Evolutionary conservation across 1,140 invertebrate species (phyloP), one percentile per base, ranked within the genome.

Genomic region (Heliconius congener): DNA sequence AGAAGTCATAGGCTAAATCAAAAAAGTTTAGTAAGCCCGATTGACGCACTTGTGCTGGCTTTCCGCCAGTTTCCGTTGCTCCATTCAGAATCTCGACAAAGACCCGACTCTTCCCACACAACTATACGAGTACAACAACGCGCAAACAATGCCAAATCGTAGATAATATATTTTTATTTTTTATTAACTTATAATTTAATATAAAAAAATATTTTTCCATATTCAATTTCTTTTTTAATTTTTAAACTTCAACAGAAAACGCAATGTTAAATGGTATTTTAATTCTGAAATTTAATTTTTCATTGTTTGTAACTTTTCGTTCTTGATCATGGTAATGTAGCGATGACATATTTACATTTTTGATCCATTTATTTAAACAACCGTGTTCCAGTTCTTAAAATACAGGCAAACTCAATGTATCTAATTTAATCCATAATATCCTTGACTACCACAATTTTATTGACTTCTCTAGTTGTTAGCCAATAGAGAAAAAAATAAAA

Each of bases 51-150:
- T 76, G 55, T 52, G 34, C 84, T 94, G 92, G 92, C 87, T 34
- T 8, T 0, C 0, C 1, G 89, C 92, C 92, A 92, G 87, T 82
- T 90, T 89, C 91, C 90, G 91, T 83, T 80, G 86, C 82, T 82
- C 84, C 91, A 93, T 94, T 94, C 91, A 94, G 86, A 82, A 87
- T 85, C 83, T 90, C 90, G 90, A 85, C 91, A 93, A 91, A 93
- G 91, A 92, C 91, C 92, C 83, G 91, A 85, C 87, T 89, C 83
- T 86, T 77, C 57, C 75, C 74, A 87, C 83, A 88, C 80, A 85
- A 78, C 82, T 84, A 87, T 76, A 79, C 42, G 42, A 46, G 13
- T 46, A 46, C 50, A 74, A 57, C 55, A 23, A 66, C 60, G 60
- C 11, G 60, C 60, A 50, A 71, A 78, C 71, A 57, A 78, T 78